Base-by-base conservation (phyloP, 2,888 invertebrate genomes). In the Creontiades dilutus region DNA sequence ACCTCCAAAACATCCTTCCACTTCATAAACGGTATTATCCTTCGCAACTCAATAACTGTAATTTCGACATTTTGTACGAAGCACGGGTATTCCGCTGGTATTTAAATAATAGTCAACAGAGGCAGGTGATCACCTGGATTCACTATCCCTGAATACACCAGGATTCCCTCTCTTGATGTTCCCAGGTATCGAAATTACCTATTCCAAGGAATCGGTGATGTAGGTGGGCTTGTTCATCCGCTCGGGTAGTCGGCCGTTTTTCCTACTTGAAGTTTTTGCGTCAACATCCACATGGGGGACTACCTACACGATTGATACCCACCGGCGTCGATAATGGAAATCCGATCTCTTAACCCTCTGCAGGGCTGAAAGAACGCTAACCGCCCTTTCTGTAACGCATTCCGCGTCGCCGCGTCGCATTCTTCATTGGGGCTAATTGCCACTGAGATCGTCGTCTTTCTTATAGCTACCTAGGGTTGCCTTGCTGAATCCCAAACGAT, bases 241-340 rank as follows among this genome's bases (percentile, higher is more conserved):
- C 68, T 68, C 68, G 68, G 68, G 23, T 68, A 68, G 19, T 23
- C 68, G 0, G 11, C 23, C n/a, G 68, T 68, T 68, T 68, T 68
- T 68, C 68, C 68, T 19, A 68, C 12, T 68, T 23, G 23, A 68
- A 11, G 78, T 78, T 78, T 78, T 78, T 78, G 78, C 46, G 37
- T 16, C 61, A 19, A 61, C 68, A 23, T 78, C 78, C 28, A 78
- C 78, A n/a, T 78, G 46, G 46, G 78, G 76, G 47, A 37, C 47
- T 78, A 78, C 78, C 78, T 78, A 78, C 78, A 78, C n/a, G 47
- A 47, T 46, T 19, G 78, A 78, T 46, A 78, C 78, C 78, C 47
- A 78, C 78, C 78, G 46, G 78, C 37, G 46, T 47, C 46, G 47
- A 46, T 46, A 27, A 46, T 78, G 46, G 78, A 78, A 78, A 78